Base-by-base conservation (phyloP, 2,888 invertebrate species). In the Microchrysa polita region DNA sequence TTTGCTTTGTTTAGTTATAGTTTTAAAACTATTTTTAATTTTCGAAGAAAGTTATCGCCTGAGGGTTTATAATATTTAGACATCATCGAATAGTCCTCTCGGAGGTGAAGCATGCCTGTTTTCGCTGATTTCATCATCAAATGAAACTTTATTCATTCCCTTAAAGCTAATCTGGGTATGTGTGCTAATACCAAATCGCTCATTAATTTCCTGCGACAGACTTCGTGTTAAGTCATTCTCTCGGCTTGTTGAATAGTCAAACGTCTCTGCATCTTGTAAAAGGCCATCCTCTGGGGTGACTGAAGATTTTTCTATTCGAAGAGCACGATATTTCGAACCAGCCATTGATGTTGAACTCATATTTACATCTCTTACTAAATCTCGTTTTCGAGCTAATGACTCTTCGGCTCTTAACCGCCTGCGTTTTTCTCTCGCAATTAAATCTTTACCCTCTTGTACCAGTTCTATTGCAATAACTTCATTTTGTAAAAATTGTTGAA, bases 401-500 rank as follows among this genome's bases (percentile, higher is more conserved):
- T 96, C 96, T 80, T 95, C 94, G 0, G 90, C 88, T 53, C 95
- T 88, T 81, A 94, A 93, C 0, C 93, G 89, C 77, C 91, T 91
- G 44, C 95, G 90, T 84, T 93, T 93, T 80, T 95, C 94, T 88
- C 97, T 87, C 80, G 94, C 93, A 73, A 97, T 92, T 52, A 98
- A 89, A 83, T 97, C 96, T 79, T 92, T 88, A 1, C 98, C 98
- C 84, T 98, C 97, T 78, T 96, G 95, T 0, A 97, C 93, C 67
- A 98, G 87, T 84, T 98, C 98, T 0, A 92, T 91, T 0, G 97
- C 97, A 80, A 98, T 91, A 76, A 94, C 93, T 82, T 97, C 97
- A 78, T 97, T 96, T 0, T 94, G 96, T 57, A 98, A 90, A 83
- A 98, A 99, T 87, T 99, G 98, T 83, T 98, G 97, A 84, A 97